Conservation (phyloP, 2,113 vertebrate genomes). For the Ochotona curzoniae region DNA sequence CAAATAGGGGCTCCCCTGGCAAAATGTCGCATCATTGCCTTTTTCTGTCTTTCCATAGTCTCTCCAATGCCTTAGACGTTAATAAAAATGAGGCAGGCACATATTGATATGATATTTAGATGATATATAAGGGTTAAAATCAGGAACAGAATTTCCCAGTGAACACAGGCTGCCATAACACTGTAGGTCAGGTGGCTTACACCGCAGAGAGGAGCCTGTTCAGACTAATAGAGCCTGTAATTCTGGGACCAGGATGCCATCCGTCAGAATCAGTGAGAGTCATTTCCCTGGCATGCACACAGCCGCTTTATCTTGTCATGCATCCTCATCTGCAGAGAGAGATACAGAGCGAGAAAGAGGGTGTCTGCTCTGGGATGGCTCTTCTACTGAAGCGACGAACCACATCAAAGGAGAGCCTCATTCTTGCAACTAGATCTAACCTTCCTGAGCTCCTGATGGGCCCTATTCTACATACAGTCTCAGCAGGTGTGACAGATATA, state of each 20-base stretch:
- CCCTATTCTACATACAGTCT: background rate
- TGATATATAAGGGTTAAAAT: constrained; percentile 3
- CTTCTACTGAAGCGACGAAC: background rate
- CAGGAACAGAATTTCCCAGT: background rate
- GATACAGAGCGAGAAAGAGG: background rate
- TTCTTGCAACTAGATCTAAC: background rate
- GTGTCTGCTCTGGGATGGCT: background rate
- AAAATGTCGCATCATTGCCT: background rate
- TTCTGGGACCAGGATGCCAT: background rate
- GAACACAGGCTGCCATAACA: background rate
- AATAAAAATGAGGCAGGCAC: constrained; percentile 10
- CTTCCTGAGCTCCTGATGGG: background rate
- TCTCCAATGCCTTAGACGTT: background rate
- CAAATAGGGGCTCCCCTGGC: background rate
- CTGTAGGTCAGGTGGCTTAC: background rate
- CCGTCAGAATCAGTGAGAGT: background rate
- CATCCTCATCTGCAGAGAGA: background rate
- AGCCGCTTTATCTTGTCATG: background rate
- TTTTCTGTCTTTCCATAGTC: background rate
- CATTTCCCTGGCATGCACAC: background rate
- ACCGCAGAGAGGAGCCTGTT: background rate
- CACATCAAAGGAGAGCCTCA: background rate
- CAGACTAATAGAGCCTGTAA: background rate
- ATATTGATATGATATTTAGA: background rate
- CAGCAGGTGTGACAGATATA: background rate